Percentiles rank a stretch among this genome's conserved stretches.
phyloP scores from a whole-genome alignment of 2,888 invertebrate species.

The Ellobium chinense region DNA sequence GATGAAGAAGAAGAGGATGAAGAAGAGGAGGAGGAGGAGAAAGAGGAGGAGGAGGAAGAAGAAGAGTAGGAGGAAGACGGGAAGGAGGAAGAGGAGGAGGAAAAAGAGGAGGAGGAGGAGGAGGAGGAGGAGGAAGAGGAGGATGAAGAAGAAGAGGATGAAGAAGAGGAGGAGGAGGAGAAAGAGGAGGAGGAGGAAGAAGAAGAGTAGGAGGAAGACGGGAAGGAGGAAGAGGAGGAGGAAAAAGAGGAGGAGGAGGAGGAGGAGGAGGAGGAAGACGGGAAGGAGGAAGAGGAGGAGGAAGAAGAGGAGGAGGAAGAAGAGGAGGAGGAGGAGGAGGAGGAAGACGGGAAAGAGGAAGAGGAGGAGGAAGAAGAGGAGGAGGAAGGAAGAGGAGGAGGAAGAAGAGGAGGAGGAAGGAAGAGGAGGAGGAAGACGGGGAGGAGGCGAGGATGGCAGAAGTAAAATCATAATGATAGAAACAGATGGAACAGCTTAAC shows the following conservation, averaged over 20 bases:
- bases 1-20: too few relatives aligned
- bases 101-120: background rate
- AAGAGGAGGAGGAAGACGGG: background rate
- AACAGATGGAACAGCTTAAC: too few relatives aligned
- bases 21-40: background rate
- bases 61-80: background rate
- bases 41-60: conserved; percentile 5
- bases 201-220: background rate
- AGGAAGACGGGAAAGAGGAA: background rate
- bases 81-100: background rate
- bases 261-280: background rate
- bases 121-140: background rate
- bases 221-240: background rate
- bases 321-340: background rate
- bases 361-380: background rate
- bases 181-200: conserved; percentile 2
- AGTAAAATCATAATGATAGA: too few relatives aligned
- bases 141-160: too few relatives aligned
- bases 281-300: background rate
- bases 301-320: background rate
- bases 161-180: background rate
- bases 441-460: background rate
- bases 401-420: background rate
- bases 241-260: background rate
- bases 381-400: background rate